phyloP scores from a whole-genome alignment of 2,113 vertebrate species.

The Centropus unirufus region DNA sequence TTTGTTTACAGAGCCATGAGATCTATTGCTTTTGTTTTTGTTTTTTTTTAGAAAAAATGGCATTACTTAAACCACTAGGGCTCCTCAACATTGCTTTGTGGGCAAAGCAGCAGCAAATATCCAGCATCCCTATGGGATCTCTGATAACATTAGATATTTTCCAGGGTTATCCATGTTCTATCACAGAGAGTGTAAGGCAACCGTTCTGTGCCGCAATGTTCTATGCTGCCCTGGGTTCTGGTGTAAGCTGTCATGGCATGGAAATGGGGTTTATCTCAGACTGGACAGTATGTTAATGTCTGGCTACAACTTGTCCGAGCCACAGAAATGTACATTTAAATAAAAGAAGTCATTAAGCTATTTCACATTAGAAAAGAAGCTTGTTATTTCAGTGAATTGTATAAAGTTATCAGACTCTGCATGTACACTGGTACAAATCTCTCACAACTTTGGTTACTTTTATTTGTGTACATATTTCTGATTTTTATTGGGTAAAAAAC shows the following conservation, averaged over 20 bases:
- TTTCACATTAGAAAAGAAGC: background rate
- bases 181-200: background rate
- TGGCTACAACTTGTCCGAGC: background rate
- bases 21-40: background rate
- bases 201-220: fast-evolving
- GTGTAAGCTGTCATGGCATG: background rate
- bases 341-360: background rate
- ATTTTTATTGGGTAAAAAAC: background rate
- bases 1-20: background rate
- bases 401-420: background rate
- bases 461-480: background rate
- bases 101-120: background rate
- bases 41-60: background rate
- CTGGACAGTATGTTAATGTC: background rate
- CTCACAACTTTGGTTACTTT: background rate
- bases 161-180: background rate
- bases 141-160: background rate
- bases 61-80: background rate
- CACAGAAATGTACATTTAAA: background rate
- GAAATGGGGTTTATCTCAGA: background rate
- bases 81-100: background rate
- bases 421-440: background rate
- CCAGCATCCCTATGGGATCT: background rate
- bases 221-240: background rate
- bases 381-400: background rate